Evolutionary conservation across 2,113 vertebrate genomes (phyloP), one percentile per base, ranked within the genome.

Genomic region (Phoenicopterus ruber): DNA sequence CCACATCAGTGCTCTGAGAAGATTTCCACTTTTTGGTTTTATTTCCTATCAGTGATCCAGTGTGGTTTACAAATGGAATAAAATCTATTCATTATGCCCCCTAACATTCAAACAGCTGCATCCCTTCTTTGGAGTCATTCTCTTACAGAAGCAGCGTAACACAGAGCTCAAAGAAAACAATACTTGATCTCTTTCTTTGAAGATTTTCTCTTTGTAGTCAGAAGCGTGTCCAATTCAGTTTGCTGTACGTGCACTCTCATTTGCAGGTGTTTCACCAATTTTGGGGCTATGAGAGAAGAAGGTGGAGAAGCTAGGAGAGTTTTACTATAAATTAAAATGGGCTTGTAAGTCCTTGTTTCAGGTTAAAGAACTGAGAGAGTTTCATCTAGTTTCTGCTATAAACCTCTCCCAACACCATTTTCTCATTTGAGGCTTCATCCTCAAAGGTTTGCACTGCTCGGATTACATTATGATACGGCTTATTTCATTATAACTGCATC

Each of bases 1-100:
- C 67, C 77, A 86, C 85, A 66, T 94, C 93, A 97, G 69, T 96
- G 74, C 85, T 94, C 80, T 76, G 86, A 76, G 96, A 96, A 92
- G 80, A 96, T 94, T 98, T 97, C 82, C 74, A 86, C 85, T 97
- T 97, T 96, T 93, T 91, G 62, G 74, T 91, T 98, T 98, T 97
- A 96, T 97, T 96, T 97, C 82, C 74, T 85, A 61, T 95, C 96
- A 95, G 93, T 72, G 93, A 97, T 97, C 86, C 63, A 92, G 59
- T 83, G 88, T 90, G 50, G 66, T 86, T 97, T 96, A 84, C 63
- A 94, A 97, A 95, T 84, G 65, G 94, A 88, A 95, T 93, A 93
- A 96, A 97, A 94, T 90, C 32, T 85, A 82, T 82, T 96, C 49
- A 93, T 96, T 95, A 80, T 94, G 71, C 40, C 44, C 87, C 34